Evolutionary conservation across 2,113 vertebrate species (phyloP).

Genomic region (Leptobrachium ailaonicum): DNA sequence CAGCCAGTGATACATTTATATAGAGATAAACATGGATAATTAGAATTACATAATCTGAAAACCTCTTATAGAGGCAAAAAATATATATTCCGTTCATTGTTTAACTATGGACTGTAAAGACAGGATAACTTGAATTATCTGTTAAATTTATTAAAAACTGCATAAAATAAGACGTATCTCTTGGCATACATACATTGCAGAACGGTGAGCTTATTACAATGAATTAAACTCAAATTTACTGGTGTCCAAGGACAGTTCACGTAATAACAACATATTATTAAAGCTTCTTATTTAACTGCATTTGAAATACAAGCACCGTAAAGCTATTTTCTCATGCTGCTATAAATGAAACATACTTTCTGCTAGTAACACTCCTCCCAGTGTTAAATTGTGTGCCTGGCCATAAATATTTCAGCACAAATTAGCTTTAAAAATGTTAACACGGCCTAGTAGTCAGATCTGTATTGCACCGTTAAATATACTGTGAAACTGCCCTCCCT

Average conservation of each 20-base stretch:
- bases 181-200: neutral
- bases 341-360: neutral
- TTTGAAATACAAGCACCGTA: neutral
- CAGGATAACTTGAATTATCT: too few relatives aligned
- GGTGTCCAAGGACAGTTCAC: neutral
- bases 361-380: neutral
- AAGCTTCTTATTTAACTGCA: neutral
- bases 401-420: constrained; percentile 7
- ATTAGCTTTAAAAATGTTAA: constrained; percentile 11
- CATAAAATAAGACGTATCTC: neutral
- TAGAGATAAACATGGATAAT: too few relatives aligned
- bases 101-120: too few relatives aligned
- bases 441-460: neutral
- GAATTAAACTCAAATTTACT: constrained; percentile 3
- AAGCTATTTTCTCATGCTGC: neutral
- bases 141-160: neutral
- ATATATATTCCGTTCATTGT: too few relatives aligned
- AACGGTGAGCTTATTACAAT: neutral
- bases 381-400: neutral
- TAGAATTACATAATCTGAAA: too few relatives aligned
- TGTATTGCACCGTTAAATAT: neutral
- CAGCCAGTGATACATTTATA: too few relatives aligned
- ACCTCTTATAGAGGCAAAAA: too few relatives aligned
- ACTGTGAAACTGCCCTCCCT: neutral
- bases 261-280: neutral